Evolutionary conservation across 2,113 vertebrate species (phyloP).

Genomic region (Malurus melanocephalus): DNA sequence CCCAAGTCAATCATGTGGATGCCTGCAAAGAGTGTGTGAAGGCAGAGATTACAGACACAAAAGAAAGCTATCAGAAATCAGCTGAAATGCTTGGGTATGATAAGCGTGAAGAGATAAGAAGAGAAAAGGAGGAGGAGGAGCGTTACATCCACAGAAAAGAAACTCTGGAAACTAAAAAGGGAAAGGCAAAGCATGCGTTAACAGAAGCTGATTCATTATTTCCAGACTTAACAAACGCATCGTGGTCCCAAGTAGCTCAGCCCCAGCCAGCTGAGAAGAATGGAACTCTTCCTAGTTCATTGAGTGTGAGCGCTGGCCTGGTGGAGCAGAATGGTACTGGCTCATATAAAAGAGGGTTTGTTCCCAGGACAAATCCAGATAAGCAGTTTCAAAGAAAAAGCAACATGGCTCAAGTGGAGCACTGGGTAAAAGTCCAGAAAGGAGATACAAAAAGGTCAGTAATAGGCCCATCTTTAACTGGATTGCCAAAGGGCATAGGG

Average conservation of each 20-base stretch:
- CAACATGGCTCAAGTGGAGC: slow-evolving; percentile 87
- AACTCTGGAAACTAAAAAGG: slow-evolving; percentile 75
- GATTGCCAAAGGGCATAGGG: not conserved
- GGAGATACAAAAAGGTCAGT: slow-evolving; percentile 90
- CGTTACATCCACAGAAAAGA: slow-evolving; percentile 72
- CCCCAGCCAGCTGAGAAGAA: slow-evolving; percentile 78
- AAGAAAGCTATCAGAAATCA: slow-evolving; percentile 68
- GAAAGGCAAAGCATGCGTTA: slow-evolving; percentile 68
- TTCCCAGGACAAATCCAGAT: slow-evolving; percentile 75
- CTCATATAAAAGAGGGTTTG: slow-evolving; percentile 79
- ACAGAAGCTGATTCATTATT: slow-evolving; percentile 76
- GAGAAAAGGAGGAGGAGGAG: slow-evolving; percentile 70
- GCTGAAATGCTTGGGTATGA: slow-evolving; percentile 67
- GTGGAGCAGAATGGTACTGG: slow-evolving; percentile 86
- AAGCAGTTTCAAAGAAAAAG: slow-evolving; percentile 90
- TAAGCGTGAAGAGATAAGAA: slow-evolving; percentile 64
- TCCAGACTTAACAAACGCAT: slow-evolving; percentile 67
- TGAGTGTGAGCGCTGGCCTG: slow-evolving; percentile 56
- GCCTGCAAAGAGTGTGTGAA: slow-evolving; percentile 71
- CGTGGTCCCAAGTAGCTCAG: slow-evolving; percentile 69
- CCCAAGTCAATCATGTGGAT: slow-evolving; percentile 84
- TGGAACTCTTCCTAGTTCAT: slow-evolving; percentile 68
- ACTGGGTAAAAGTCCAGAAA: slow-evolving; percentile 94
- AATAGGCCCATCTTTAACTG: not conserved
- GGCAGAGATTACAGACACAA: slow-evolving; percentile 64